Base-by-base conservation (phyloP, 2,797 vertebrate species). In the Melanotaenia pygmaea region DNA sequence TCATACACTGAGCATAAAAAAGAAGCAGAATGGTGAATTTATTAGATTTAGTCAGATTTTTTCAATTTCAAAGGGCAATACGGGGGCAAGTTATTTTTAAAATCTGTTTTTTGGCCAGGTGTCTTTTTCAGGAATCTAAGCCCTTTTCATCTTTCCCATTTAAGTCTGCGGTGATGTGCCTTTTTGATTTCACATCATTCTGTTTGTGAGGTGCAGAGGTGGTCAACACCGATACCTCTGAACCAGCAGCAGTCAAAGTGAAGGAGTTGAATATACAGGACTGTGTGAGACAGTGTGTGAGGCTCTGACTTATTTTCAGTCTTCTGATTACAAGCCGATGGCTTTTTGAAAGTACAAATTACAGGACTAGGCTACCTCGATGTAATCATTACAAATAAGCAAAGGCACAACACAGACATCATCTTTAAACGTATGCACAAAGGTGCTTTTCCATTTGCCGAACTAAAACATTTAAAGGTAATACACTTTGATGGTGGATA, bases 31-130 rank as follows among this genome's bases (percentile, higher is more conserved):
- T 20, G 22, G 6, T 32, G 13, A 61, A 32, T 47, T 59, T 38
- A 4, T 64, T 20, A 38, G 53, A 64, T 22, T 59, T 54, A 59
- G 20, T 66, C 43, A 22, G 43, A 28, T 63, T 60, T 50, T 60
- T 58, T 67, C 43, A 38, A 37, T 59, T 68, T 24, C 3, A 1
- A 62, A 34, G 53, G 26, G 50, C 26, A 66, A 60, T 22, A 32
- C 37, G 22, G 6, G 54, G 28, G 26, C 28, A 54, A 26, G 11
- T 67, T 57, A 34, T 58, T 67, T 67, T 62, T 28, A 24, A 37
- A 43, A 18, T 57, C 1, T 37, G 13, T 13, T 43, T 47, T 59
- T 56, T 45, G 30, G 6, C 32, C 14, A 24, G 30, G 16, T 60
- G 50, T 18, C 9, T 28, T 26, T 66, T 64, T 72, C 7, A 57